phyloP scores from a whole-genome alignment of 1,140 invertebrate genomes.

The Monomorium pharaonis region DNA sequence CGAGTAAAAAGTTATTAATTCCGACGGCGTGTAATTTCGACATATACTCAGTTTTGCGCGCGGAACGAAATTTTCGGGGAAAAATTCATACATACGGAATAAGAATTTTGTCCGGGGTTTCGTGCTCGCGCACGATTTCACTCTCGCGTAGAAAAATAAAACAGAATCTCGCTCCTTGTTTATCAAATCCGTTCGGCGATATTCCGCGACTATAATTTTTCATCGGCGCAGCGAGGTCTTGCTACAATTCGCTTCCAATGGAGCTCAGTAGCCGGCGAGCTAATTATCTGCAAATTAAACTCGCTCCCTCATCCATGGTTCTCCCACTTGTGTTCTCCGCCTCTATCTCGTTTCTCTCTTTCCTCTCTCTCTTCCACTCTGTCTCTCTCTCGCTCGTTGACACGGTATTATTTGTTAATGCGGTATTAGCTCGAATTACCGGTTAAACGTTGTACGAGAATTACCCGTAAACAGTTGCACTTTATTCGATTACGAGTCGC shows the following conservation, averaged over 20 bases:
- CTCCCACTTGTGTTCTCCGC: neutral
- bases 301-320: slow-evolving; percentile 18
- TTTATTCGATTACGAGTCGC: slow-evolving; percentile 63
- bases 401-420: slow-evolving; percentile 57
- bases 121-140: neutral
- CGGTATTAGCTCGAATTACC: slow-evolving; percentile 62
- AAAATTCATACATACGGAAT: neutral
- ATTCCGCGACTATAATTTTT: slow-evolving; percentile 31
- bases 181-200: neutral
- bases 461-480: slow-evolving; percentile 64
- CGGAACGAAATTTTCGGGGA: neutral
- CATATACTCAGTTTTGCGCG: neutral
- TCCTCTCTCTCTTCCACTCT: neutral
- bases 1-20: slow-evolving; percentile 53
- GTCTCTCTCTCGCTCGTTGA: neutral
- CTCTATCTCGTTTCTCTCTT: neutral
- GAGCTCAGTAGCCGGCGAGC: slow-evolving; percentile 20
- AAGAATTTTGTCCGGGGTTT: neutral
- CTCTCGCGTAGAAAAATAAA: neutral
- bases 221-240: neutral
- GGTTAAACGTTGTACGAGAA: slow-evolving; percentile 65
- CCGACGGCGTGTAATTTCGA: neutral
- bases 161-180: neutral
- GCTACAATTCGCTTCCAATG: slow-evolving; percentile 17
- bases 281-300: slow-evolving; percentile 61